Evolutionary conservation across 2,888 invertebrate genomes (phyloP), one percentile per base, ranked within the genome.

Genomic region (Andrena marginata): DNA sequence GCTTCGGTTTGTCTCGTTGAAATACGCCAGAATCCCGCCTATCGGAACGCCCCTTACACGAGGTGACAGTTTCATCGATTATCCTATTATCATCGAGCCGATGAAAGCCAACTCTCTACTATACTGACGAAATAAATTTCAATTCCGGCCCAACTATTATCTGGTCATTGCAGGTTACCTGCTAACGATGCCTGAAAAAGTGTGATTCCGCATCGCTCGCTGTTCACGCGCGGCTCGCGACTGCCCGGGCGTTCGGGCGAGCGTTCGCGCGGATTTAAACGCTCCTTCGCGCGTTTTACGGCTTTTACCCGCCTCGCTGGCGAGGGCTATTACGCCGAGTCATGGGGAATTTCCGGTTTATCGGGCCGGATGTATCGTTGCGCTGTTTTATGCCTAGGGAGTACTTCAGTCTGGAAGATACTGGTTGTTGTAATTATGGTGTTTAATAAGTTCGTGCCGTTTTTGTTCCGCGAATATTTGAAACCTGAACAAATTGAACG

Each of bases 1-100:
- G 88, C 88, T 84, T 89, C 83, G 89, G 89, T 89, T 89, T 89
- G 89, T 86, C 88, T 89, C 89, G 89, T 81, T 87, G 88, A 88
- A 88, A 87, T 87, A 89, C 88, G 85, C 82, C 82, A 82, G 80
- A 85, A 88, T 81, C 82, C 84, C 85, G 83, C 77, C 84, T 85
- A 87, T 88, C 82, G 83, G 84, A 70, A 77, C 82, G 79, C 87
- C 89, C 89, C 85, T 88, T 82, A 85, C 82, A 82, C 79, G 76
- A 70, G 82, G 83, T 85, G 88, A 84, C 87, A 89, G 87, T 89
- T 87, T 80, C 88, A 88, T 89, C 87, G 89, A 89, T 89, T 89
- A 85, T 89, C 85, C 89, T 82, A 87, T 87, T 88, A 88, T 89
- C 85, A 87, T 89, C 64, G 80, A 26, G 74, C 65, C 42, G 79